phyloP scores from a whole-genome alignment of 2,888 invertebrate genomes.

The Eupithecia pulchellata region DNA sequence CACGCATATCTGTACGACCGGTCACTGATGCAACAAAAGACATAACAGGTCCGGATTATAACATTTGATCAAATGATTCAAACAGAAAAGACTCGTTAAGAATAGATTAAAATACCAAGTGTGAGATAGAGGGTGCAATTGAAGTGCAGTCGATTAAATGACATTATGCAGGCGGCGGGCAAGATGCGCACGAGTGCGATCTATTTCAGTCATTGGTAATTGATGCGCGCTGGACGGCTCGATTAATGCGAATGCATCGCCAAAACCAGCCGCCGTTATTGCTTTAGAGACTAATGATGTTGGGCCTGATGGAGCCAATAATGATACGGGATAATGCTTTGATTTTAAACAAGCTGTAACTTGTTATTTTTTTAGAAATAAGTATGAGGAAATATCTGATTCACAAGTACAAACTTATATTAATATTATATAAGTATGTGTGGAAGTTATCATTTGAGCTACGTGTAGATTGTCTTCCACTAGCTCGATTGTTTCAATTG shows the following conservation, averaged over 20 bases:
- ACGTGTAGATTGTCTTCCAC: too few species aligned
- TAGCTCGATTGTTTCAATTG: too few species aligned
- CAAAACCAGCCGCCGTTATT: constrained; percentile 25
- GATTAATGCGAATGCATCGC: constrained; percentile 35
- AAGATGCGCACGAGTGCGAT: constrained; percentile 51
- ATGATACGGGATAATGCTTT: constrained; percentile 10
- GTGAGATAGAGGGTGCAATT: constrained; percentile 16
- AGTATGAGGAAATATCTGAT: background rate
- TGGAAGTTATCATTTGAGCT: too few species aligned
- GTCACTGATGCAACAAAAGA: constrained; percentile 50
- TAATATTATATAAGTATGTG: too few species aligned
- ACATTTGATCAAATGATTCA: constrained; percentile 12
- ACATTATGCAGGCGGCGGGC: constrained; percentile 44
- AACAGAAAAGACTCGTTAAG: constrained; percentile 26
- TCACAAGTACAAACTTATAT: background rate
- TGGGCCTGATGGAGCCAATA: constrained; percentile 16
- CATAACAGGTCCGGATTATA: constrained; percentile 42
- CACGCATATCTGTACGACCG: constrained; percentile 47
- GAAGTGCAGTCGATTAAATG: constrained; percentile 37
- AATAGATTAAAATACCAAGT: constrained; percentile 19
- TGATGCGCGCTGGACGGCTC: constrained; percentile 45
- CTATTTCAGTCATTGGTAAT: constrained; percentile 59
- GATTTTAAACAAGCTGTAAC: background rate
- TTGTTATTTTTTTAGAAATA: background rate
- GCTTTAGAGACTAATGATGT: constrained; percentile 50